Evolutionary conservation across 1,140 invertebrate genomes (phyloP).

Genomic region (Zaprionus taronus): DNA sequence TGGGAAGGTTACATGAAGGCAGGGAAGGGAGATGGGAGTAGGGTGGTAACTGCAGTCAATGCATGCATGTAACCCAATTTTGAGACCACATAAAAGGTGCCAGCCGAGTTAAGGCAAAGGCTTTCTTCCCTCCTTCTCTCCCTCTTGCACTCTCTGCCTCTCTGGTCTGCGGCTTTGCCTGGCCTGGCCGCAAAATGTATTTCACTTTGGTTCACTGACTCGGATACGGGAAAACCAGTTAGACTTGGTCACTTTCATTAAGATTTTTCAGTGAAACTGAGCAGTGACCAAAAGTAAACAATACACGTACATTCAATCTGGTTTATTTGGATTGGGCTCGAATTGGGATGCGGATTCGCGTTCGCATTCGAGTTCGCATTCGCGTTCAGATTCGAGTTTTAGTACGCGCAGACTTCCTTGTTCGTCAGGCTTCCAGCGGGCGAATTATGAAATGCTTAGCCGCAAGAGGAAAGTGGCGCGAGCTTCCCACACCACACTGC

Average conservation of each 20-base stretch:
- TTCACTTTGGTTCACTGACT: constrained; percentile 72
- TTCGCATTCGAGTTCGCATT: constrained; percentile 2
- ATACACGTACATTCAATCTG: constrained; percentile 49
- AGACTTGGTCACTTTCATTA: constrained; percentile 64
- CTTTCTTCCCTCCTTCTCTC: background rate
- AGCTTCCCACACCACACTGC: constrained; percentile 21
- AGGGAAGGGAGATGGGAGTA: background rate
- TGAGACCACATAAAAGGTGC: constrained; percentile 45
- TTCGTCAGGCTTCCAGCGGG: constrained; percentile 40
- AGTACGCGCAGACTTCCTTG: constrained; percentile 55
- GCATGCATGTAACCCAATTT: constrained; percentile 48
- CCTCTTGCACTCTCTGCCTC: background rate
- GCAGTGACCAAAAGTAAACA: constrained; percentile 63
- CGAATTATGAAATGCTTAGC: constrained; percentile 67
- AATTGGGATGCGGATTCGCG: constrained; percentile 43
- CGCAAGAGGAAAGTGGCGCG: constrained; percentile 45
- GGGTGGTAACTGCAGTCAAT: background rate
- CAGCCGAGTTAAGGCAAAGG: constrained; percentile 7
- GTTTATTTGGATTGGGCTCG: constrained; percentile 48
- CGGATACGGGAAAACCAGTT: constrained; percentile 67
- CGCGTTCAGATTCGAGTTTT: background rate
- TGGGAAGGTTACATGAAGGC: no score
- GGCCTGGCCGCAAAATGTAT: constrained; percentile 69
- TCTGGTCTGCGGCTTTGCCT: constrained; percentile 22
- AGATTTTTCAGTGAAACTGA: constrained; percentile 62